Conservation (phyloP, 2,113 vertebrate genomes). For the Thunnus thynnus region DNA sequence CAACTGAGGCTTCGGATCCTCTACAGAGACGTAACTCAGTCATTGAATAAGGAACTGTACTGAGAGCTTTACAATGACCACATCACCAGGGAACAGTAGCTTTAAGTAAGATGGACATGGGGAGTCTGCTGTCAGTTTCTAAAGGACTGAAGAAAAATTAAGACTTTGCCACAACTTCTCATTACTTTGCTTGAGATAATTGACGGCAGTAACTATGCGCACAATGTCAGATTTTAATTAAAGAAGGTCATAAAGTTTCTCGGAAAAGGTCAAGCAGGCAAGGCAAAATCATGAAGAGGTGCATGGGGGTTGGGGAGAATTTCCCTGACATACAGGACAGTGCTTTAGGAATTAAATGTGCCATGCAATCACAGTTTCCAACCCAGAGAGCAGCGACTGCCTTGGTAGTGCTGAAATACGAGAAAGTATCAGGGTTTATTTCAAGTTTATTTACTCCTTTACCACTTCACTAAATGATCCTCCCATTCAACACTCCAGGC, state of each 20-base stretch:
- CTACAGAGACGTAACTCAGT: constrained; percentile 44
- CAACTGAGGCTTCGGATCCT: constrained; percentile 25
- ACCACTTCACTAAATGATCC: constrained; percentile 72
- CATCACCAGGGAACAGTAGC: constrained; percentile 44
- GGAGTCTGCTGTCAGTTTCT: constrained; percentile 47
- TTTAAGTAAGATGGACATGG: constrained; percentile 46
- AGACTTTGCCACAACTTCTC: constrained; percentile 60
- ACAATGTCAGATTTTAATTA: constrained; percentile 81
- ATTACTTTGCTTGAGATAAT: constrained; percentile 65
- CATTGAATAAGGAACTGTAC: constrained; percentile 25
- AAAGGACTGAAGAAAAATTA: constrained; percentile 51
- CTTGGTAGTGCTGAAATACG: constrained; percentile 60
- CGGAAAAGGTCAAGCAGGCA: constrained; percentile 76
- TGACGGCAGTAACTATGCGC: constrained; percentile 59
- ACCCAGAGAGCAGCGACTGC: constrained; percentile 50
- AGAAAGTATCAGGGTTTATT: constrained; percentile 74
- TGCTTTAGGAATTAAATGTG: constrained; percentile 71
- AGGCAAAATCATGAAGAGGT: constrained; percentile 51
- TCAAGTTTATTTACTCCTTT: constrained; percentile 81
- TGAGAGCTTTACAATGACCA: constrained; percentile 49
- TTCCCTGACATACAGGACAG: constrained; percentile 64
- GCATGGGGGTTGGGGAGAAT: constrained; percentile 45
- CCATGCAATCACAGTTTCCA: constrained; percentile 82
- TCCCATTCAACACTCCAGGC: constrained; percentile 51
- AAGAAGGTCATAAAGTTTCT: constrained; percentile 76